phyloP scores from a whole-genome alignment of 2,113 vertebrate species.

The Asarcornis scutulata region DNA sequence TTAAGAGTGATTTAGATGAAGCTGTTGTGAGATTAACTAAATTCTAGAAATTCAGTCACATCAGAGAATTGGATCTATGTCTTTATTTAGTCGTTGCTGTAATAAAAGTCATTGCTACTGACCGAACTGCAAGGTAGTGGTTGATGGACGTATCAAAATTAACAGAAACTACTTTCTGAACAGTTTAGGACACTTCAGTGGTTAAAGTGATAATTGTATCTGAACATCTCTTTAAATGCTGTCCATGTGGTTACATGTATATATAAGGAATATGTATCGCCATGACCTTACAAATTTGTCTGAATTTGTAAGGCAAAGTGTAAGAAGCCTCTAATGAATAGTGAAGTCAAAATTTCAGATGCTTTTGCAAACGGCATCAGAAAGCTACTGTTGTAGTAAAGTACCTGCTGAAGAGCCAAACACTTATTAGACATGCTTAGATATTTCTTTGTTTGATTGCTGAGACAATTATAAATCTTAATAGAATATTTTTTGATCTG shows the following conservation, averaged over 20 bases:
- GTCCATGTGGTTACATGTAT: background rate
- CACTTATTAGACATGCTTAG: background rate
- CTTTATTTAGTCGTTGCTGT: conserved; percentile 32
- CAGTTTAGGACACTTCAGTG: background rate
- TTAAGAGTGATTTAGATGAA: conserved; percentile 55
- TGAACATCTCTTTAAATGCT: conserved; percentile 3
- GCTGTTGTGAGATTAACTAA: conserved; percentile 26
- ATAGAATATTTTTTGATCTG: background rate
- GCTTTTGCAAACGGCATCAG: background rate
- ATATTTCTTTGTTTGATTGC: background rate
- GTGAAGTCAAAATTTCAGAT: background rate
- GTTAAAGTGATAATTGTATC: background rate
- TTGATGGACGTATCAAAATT: background rate
- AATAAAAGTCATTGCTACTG: background rate
- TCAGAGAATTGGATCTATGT: background rate
- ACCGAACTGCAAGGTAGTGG: background rate
- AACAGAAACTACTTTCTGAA: background rate
- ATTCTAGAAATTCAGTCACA: conserved; percentile 37
- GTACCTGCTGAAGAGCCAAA: background rate
- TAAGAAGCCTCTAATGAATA: background rate
- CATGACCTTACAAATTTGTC: background rate
- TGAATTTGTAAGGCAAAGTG: background rate
- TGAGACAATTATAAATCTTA: background rate
- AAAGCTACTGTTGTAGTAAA: background rate
- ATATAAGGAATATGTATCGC: background rate